These are phyloP conservation scores for Atta texana DNA, from an alignment of 1,140 invertebrate species.

Conservation along the genomic window DNA sequence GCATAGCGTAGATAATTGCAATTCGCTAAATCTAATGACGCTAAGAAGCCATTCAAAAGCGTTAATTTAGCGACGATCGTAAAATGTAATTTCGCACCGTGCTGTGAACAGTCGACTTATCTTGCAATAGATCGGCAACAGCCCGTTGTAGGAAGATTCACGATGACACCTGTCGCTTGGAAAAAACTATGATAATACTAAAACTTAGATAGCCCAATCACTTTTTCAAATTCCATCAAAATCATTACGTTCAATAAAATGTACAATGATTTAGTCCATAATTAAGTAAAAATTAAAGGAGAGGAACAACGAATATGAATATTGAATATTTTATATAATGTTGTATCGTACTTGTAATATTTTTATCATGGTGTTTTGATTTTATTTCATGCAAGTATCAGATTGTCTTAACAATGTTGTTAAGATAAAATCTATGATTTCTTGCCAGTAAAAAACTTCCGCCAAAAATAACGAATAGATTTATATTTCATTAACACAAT, in stretches of 20 bases:
- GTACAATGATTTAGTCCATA: not conserved
- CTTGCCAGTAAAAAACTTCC: not conserved
- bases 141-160: not conserved
- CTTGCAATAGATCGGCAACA: slow-evolving; percentile 1
- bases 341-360: not conserved
- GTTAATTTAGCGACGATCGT: slow-evolving; percentile 31
- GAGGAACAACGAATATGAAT: not conserved
- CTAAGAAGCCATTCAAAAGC: slow-evolving; percentile 1
- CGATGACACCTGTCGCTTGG: not conserved
- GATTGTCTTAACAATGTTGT: not conserved
- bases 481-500: not conserved
- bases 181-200: not conserved
- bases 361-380: not conserved
- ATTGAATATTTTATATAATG: slow-evolving; percentile 6
- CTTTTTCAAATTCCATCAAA: not conserved
- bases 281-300: not conserved
- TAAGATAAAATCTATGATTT: not conserved
- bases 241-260: not conserved
- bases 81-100: slow-evolving; percentile 22
- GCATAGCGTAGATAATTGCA: not conserved
- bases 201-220: not conserved
- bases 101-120: slow-evolving; percentile 15
- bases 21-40: slow-evolving; percentile 6
- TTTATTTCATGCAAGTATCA: not conserved
- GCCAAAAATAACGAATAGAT: not conserved